Conservation (phyloP, 2,888 invertebrate genomes). For the Lasiommata megera region DNA sequence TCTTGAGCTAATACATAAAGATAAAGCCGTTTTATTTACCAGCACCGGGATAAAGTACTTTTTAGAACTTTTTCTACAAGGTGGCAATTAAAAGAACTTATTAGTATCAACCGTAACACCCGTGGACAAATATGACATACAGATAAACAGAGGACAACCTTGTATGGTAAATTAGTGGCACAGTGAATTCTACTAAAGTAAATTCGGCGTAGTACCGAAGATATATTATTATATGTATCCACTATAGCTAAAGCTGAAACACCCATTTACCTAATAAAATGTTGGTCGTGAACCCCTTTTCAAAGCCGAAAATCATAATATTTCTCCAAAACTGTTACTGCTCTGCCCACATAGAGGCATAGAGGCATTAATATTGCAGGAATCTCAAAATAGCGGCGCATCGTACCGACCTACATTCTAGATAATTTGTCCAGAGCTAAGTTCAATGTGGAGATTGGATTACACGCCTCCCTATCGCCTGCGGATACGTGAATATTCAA, state of each 20-base stretch:
- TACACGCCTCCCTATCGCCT: slow-evolving; percentile 7
- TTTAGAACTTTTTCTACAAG: no score
- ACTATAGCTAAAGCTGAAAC: background rate
- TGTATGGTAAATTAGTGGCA: no score
- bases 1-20: no score
- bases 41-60: no score
- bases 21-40: no score
- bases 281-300: background rate
- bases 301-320: background rate
- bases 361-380: slow-evolving; percentile 22
- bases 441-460: slow-evolving; percentile 8
- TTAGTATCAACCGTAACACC: no score
- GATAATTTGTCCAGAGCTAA: slow-evolving; percentile 7
- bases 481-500: background rate
- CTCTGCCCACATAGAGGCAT: background rate
- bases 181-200: no score
- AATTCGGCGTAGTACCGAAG: no score
- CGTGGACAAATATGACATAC: no score
- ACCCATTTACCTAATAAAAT: background rate
- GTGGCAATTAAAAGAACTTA: no score
- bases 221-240: background rate
- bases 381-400: slow-evolving; percentile 17
- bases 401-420: slow-evolving; percentile 16
- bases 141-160: no score
- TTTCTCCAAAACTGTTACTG: background rate